Base-by-base conservation (phyloP, 2,888 invertebrate genomes). In the Sesia apiformis region DNA sequence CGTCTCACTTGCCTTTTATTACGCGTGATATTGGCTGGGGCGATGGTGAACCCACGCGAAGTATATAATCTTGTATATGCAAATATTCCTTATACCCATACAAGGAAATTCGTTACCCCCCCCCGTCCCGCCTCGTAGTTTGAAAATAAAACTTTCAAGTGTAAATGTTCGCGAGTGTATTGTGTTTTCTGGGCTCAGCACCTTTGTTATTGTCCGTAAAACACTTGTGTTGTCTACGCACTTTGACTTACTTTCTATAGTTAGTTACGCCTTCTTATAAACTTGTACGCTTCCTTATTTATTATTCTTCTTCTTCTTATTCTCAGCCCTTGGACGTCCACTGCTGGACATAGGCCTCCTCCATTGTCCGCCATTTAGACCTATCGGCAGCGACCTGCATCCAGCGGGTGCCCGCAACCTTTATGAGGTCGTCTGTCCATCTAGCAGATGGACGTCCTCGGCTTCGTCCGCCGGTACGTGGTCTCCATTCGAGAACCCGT, bases 51-150 rank as follows among this genome's bases (percentile, higher is more conserved):
- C 69, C 74, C 74, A 76, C 81, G 77, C 75, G 5, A 77, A 78
- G 79, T 77, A 81, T 78, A 81, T 78, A 81, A 80, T 79, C 78
- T 76, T 77, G 78, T 81, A 77, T 80, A 84, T 83, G 83, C 76
- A 83, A 83, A 84, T 81, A 73, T 74, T 73, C 74, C 74, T 72
- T 74, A 72, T 75, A 72, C 77, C 77, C 76, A 75, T 74, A 76
- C 77, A 76, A 75, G 69, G 72, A 67, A 79, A 82, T 79, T 78
- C 76, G 60, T 77, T 76, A 69, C 76, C 74, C 23, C 74, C 23
- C 23, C 23, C 78, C 75, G 79, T 80, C 81, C 80, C 80, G 80
- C 76, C 76, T 76, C 73, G 69, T 63, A 71, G 72, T 72, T 77
- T 75, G 76, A 74, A 81, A 74, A 72, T 46, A 46, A 46, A 46